These are phyloP conservation scores for Caiman crocodilus DNA, from an alignment of 2,797 vertebrate species.

Conservation along the genomic window DNA sequence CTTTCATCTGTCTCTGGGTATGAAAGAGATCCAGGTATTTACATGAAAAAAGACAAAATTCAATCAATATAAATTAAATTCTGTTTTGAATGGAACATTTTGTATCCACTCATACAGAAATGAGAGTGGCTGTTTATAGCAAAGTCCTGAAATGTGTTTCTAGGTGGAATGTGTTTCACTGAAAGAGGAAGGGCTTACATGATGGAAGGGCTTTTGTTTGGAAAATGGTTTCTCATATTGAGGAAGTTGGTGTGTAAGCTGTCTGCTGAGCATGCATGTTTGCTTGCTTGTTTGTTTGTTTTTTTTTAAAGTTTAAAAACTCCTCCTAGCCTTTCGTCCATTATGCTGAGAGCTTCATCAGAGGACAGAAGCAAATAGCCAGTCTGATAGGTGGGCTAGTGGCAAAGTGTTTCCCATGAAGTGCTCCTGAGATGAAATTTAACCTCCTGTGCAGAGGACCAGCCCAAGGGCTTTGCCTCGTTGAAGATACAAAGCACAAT, in stretches of 20 bases:
- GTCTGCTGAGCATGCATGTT: constrained; percentile 43
- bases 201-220: constrained; percentile 49
- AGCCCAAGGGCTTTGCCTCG: background rate
- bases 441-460: background rate
- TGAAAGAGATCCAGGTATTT: background rate
- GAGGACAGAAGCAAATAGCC: constrained; percentile 70
- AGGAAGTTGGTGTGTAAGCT: constrained; percentile 43
- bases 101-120: constrained; percentile 49
- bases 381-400: constrained; percentile 54
- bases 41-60: constrained; percentile 14
- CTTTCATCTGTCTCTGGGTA: background rate
- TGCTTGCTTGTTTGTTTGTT: too few relatives aligned
- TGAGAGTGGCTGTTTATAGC: constrained; percentile 63
- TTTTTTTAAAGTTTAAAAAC: background rate
- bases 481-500: too few relatives aligned
- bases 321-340: constrained; percentile 36
- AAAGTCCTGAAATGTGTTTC: constrained; percentile 66
- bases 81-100: constrained; percentile 39
- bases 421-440: background rate
- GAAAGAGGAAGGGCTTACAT: constrained; percentile 52
- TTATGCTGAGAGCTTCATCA: constrained; percentile 51
- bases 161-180: constrained; percentile 52
- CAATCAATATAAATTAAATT: background rate
- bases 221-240: constrained; percentile 28
- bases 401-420: constrained; percentile 43